Conservation (phyloP, 92 coral and sea anemone genomes). For the Phenganax subtilis region DNA sequence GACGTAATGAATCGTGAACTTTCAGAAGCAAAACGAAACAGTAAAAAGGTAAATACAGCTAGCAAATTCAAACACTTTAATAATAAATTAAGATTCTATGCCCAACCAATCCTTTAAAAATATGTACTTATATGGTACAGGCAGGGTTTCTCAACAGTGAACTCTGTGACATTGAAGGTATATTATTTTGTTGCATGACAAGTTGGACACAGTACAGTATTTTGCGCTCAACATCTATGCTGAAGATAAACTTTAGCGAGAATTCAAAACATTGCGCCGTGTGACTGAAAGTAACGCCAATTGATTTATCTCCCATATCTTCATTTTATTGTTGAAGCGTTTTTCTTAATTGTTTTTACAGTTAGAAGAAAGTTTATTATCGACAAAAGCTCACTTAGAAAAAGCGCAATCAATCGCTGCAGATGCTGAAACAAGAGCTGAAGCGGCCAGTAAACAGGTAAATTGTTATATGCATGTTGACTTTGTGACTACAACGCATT, state of each 20-base stretch:
- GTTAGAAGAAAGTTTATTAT: slow-evolving; percentile 62
- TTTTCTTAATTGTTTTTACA: slow-evolving; percentile 17
- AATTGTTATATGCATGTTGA: neutral
- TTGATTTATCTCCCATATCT: too few species aligned
- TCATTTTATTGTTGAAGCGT: too few species aligned
- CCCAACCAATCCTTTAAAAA: too few species aligned
- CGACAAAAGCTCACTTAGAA: slow-evolving; percentile 52
- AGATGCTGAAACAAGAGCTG: slow-evolving; percentile 93
- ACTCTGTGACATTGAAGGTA: too few species aligned
- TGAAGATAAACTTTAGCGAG: too few species aligned
- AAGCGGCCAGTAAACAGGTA: slow-evolving; percentile 93
- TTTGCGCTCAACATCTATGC: too few species aligned
- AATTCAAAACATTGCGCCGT: too few species aligned
- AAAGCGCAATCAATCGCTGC: slow-evolving; percentile 83
- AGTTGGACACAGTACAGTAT: too few species aligned
- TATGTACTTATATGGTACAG: too few species aligned
- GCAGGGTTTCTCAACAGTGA: too few species aligned
- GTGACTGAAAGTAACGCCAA: too few species aligned
- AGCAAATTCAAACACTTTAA: neutral
- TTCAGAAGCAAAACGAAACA: slow-evolving; percentile 60
- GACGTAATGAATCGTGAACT: slow-evolving; percentile 69
- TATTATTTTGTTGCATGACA: too few species aligned
- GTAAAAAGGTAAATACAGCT: slow-evolving; percentile 55
- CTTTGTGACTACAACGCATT: neutral
- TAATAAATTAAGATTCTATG: neutral